phyloP scores from a whole-genome alignment of 2,113 vertebrate species.

The Eurystomus gularis region DNA sequence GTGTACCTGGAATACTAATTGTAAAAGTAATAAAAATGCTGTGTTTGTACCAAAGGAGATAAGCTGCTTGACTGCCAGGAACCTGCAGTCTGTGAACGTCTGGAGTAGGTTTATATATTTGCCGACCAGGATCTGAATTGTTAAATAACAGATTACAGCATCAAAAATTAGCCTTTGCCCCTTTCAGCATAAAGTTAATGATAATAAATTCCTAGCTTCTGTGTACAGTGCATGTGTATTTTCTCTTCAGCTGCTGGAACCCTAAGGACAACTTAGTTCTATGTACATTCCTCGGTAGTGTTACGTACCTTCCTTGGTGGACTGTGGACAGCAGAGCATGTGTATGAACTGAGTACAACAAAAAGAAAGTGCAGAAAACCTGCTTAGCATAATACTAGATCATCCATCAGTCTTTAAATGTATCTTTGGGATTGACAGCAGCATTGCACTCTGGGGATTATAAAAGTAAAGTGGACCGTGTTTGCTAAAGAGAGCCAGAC shows the following conservation, averaged over 20 bases:
- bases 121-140: background rate
- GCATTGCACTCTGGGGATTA: background rate
- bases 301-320: background rate
- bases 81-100: background rate
- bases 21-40: background rate
- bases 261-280: background rate
- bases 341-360: background rate
- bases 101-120: background rate
- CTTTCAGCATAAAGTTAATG: background rate
- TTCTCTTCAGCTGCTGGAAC: background rate
- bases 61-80: background rate
- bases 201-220: background rate
- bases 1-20: background rate
- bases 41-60: background rate
- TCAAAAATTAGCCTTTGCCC: background rate
- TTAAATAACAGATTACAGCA: background rate
- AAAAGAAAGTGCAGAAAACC: background rate
- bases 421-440: background rate
- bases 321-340: background rate
- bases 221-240: background rate
- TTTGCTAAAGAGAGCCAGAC: background rate
- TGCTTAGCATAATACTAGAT: background rate
- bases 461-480: background rate
- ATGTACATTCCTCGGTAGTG: fast-evolving
- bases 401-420: background rate